Base-by-base conservation (phyloP, 2,888 invertebrate genomes). In the Drosophila emarginata region DNA sequence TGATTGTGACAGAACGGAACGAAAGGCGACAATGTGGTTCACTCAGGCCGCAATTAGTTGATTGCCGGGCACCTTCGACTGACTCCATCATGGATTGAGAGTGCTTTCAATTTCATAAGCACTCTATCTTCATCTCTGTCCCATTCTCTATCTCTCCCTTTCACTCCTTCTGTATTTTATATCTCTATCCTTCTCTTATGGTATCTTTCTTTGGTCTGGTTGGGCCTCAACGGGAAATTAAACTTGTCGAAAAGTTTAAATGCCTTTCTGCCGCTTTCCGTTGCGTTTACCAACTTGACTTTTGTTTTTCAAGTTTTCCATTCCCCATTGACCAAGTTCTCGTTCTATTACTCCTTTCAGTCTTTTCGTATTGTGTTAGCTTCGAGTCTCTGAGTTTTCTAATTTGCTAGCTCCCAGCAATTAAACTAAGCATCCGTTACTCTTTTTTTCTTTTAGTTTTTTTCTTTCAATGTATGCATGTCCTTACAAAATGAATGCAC, bases 161-260 rank as follows among this genome's bases (percentile, higher is more conserved):
- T 37, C 23, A 9, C 54, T 28, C 53, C 45, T 4, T 37, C 12
- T 2, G 11, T 32, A 9, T 11, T 32, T 32, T 0, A 9, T 32
- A 32, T 32, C 9, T 32, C 32, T 32, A 9, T 15, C 54, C 21
- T 63, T 53, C 60, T 28, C 45, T 37, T 37, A n/a, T 21, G n/a
- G 54, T 28, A 51, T 53, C 37, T 37, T n/a, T 12, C 37, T 45
- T 12, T 67, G 26, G 45, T 51, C 54, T 53, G 61, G 36, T 39
- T 28, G 32, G 50, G 67, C 64, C 75, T 87, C 69, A 72, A 79
- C 83, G 83, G 82, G 88, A 82, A 82, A 82, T 82, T 87, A 88
- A 82, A 82, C 88, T 82, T 82, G 88, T 79, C 83, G 73, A 74
- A 82, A 83, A 83, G 82, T 88, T 83, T 82, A 83, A 83, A 83